These are phyloP conservation scores for Prochilodus magdalenae DNA, from an alignment of 2,113 vertebrate genomes.

Conservation along the genomic window DNA sequence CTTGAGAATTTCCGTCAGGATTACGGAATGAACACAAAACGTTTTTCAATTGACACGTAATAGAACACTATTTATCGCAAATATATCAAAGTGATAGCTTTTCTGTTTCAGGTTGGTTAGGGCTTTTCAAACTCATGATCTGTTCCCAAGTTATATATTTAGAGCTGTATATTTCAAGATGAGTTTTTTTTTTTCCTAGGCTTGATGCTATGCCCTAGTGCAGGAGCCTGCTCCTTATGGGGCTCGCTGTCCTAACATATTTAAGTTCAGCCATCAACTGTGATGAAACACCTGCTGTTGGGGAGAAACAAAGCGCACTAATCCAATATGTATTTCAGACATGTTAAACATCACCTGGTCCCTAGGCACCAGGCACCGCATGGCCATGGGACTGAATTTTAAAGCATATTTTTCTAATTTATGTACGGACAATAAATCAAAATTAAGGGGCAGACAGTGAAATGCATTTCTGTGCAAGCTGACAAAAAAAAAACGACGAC, in stretches of 20 bases:
- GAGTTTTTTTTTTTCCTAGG: conserved; percentile 42
- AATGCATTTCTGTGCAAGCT: conserved; percentile 97
- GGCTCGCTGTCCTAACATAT: conserved; percentile 96
- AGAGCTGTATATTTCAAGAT: conserved; percentile 21
- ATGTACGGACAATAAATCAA: conserved; percentile 99
- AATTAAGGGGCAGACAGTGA: conserved; percentile 99
- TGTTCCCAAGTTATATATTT: conserved; percentile 42
- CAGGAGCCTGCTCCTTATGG: conserved; percentile 47
- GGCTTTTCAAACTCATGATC: conserved; percentile 49
- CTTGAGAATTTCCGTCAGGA: conserved; percentile 11
- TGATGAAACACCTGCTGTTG: conserved; percentile 99
- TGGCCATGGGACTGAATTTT: conserved; percentile 97
- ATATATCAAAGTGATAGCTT: conserved; percentile 37
- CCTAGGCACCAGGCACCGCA: conserved; percentile 96
- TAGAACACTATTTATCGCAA: conserved; percentile 37
- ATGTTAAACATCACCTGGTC: conserved; percentile 92
- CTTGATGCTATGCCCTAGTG: conserved; percentile 36
- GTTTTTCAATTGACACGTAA: conserved; percentile 19
- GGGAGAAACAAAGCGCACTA: conserved; percentile 98
- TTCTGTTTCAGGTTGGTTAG: conserved; percentile 40
- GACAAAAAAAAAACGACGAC: conserved; percentile 87
- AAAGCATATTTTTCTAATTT: conserved; percentile 99
- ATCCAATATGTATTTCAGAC: conserved; percentile 99
- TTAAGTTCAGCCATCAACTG: conserved; percentile 98
- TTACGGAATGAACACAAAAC: neutral